phyloP scores from a whole-genome alignment of 1,140 invertebrate species.

The Dreissena polymorpha region DNA sequence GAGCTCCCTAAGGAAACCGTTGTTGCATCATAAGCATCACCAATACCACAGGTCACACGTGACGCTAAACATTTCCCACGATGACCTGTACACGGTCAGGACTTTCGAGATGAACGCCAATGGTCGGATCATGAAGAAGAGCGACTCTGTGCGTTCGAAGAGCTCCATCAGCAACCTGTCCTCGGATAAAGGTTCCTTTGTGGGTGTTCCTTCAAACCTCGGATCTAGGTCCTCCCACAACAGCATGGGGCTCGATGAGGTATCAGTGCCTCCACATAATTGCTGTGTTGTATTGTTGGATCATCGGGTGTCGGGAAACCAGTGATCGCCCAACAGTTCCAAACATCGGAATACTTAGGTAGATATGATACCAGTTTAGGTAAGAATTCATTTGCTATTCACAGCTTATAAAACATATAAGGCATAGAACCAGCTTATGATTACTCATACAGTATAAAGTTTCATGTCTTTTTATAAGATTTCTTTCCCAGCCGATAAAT shows the following conservation, averaged over 20 bases:
- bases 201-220: background rate
- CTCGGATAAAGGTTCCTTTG: constrained; percentile 77
- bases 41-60: background rate
- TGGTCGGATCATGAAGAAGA: constrained; percentile 92
- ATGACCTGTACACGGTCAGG: constrained; percentile 91
- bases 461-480: no score
- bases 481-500: no score
- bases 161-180: constrained; percentile 84
- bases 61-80: constrained; percentile 39
- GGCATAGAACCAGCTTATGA: no score
- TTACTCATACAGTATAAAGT: no score
- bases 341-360: constrained; percentile 96
- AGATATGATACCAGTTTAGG: constrained; percentile 88
- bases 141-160: constrained; percentile 89
- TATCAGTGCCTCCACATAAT: no score
- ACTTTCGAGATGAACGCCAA: constrained; percentile 94
- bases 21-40: constrained; percentile 57
- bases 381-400: constrained; percentile 56
- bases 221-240: constrained; percentile 31
- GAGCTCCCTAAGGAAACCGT: constrained; percentile 58
- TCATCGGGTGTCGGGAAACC: constrained; percentile 93
- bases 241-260: background rate
- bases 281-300: constrained; percentile 83
- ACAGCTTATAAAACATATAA: no score
- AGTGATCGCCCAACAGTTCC: constrained; percentile 93